Base-by-base conservation (phyloP, 1,140 invertebrate genomes). In the Procambarus virginalis region DNA sequence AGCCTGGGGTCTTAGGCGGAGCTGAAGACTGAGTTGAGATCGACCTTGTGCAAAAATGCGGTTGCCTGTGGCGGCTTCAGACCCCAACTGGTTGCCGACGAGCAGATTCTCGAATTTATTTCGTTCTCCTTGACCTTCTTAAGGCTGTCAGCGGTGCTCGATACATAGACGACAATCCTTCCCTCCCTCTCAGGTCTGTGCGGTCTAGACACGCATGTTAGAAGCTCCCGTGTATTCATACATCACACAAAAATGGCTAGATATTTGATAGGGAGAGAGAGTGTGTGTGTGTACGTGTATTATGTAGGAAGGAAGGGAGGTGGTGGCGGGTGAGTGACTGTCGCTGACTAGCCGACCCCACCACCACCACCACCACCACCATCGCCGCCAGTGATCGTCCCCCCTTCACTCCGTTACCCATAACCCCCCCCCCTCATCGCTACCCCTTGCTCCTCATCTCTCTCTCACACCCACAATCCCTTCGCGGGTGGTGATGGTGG, bases 281-380 rank as follows among this genome's bases (percentile, higher is more conserved):
- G 51, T 55, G 51, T 9, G 8, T 5, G 51, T 55, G 8, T 55
- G 51, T 55, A 58, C 34, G 48, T 60, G 76, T 79, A 51, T 86
- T 86, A 76, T 79, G 76, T 86, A 79, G 84, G 84, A 79, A 86
- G 84, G 78, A 79, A 20, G 75, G 70, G 84, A 68, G 34, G 84
- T 64, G 75, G 84, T n/a, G 45, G n/a, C 46, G 64, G 68, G 82
- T 22, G 22, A 48, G 60, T 58, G 58, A 51, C 4, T 51, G 84
- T 86, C 84, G 84, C 84, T 86, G 84, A 86, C 84, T 86, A 86
- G 76, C 84, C 84, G 84, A 49, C 76, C 84, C 84, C 6, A 12
- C 58, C 84, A 75, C 49, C 60, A 84, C 5, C 51, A 55, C 51
- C 51, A 55, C 51, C 51, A 55, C 51, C 51, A 55, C 4, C 51